Conservation (phyloP, 2,113 vertebrate species). For the Columba livia region DNA sequence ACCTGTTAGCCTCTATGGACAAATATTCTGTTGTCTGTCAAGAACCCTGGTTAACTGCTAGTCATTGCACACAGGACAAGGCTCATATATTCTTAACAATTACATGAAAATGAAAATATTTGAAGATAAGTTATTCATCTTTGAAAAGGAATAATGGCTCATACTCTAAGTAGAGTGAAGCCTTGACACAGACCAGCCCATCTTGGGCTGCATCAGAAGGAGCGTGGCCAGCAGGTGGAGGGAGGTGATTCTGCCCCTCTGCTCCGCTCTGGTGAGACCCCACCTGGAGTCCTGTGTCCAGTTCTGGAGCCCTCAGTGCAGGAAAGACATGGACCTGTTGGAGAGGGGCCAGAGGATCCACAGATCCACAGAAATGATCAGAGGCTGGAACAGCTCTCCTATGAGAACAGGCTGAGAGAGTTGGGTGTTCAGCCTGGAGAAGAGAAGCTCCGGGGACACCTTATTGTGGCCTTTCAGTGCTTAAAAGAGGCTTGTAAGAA, state of each 20-base stretch:
- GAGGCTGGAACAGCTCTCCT: fast-evolving
- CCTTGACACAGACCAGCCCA: fast-evolving
- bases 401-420: fast-evolving
- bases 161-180: background rate
- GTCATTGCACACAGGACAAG: background rate
- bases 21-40: background rate
- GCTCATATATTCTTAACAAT: background rate
- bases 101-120: background rate
- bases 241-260: background rate
- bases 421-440: background rate
- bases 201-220: background rate
- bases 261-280: fast-evolving
- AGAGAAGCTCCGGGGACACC: background rate
- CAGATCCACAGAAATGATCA: fast-evolving
- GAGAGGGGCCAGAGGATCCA: background rate
- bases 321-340: no score
- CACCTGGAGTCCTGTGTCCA: fast-evolving
- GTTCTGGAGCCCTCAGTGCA: fast-evolving
- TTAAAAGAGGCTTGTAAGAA: background rate
- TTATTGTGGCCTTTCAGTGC: background rate
- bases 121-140: background rate
- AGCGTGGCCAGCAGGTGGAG: fast-evolving
- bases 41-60: background rate
- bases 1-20: background rate
- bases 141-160: background rate